phyloP scores from a whole-genome alignment of 2,888 invertebrate genomes.

The Yponomeuta sedellus region DNA sequence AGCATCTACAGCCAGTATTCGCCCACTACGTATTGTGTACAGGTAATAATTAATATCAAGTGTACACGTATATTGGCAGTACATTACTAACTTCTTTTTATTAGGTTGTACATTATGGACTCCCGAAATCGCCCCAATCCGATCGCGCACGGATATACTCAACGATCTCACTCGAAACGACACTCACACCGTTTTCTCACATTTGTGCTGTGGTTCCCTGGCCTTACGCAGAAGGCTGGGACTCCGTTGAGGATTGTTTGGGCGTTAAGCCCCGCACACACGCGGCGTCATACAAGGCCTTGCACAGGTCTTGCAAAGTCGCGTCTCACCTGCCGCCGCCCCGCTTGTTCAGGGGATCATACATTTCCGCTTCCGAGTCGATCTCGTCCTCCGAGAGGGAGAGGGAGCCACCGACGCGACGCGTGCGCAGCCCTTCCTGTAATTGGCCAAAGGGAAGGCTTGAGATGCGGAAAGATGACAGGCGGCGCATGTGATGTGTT shows the following conservation, averaged over 20 bases:
- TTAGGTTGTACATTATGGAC: no score
- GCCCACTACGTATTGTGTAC: no score
- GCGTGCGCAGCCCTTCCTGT: constrained; percentile 74
- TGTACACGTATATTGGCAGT: no score
- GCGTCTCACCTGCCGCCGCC: constrained; percentile 66
- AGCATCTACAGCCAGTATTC: no score
- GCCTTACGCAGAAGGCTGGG: not conserved
- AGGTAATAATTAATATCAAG: no score
- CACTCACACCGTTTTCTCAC: no score
- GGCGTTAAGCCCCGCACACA: constrained; percentile 31
- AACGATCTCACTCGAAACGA: no score
- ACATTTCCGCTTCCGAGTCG: constrained; percentile 80
- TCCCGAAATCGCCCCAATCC: no score
- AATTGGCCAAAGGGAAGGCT: constrained; percentile 18
- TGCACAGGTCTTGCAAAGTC: constrained; percentile 67
- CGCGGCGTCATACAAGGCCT: constrained; percentile 48
- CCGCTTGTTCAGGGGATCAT: constrained; percentile 63
- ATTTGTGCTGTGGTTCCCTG: no score
- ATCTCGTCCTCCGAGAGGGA: constrained; percentile 90
- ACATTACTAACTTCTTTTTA: no score
- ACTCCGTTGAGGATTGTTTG: not conserved
- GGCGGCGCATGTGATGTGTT: no score
- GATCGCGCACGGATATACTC: no score
- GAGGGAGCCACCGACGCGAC: constrained; percentile 85
- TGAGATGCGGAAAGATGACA: not conserved